Evolutionary conservation across 2,113 vertebrate genomes (phyloP).

Genomic region (Dicrurus megarhynchus): DNA sequence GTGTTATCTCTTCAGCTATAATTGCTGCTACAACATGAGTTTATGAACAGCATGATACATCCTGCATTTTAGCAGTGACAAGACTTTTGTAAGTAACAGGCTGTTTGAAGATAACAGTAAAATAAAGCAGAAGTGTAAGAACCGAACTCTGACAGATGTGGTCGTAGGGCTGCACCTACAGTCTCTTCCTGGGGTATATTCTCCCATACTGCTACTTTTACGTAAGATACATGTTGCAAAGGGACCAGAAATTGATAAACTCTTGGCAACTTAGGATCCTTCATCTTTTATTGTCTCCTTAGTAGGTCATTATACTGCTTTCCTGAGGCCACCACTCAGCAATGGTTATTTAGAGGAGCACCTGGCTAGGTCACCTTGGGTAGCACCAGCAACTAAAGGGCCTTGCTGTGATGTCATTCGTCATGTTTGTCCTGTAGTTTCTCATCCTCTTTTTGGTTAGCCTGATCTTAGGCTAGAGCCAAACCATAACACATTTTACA

Average conservation of each 20-base stretch:
- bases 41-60: slow-evolving; percentile 1
- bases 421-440: neutral
- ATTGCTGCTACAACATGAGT: neutral
- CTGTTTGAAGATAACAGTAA: neutral
- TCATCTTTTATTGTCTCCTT: neutral
- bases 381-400: neutral
- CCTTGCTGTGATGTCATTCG: neutral
- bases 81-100: neutral
- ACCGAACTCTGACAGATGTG: neutral
- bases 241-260: neutral
- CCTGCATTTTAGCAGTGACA: neutral
- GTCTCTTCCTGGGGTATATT: neutral
- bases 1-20: slow-evolving; percentile 3
- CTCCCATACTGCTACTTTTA: neutral
- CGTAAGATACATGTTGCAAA: rapidly evolving
- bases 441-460: neutral
- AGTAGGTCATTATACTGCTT: neutral
- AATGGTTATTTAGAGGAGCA: neutral
- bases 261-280: neutral
- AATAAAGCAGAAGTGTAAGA: neutral
- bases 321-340: neutral
- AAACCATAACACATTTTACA: neutral
- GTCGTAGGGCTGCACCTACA: neutral
- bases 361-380: neutral
- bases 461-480: neutral